These are phyloP conservation scores for Clarias fuscus DNA, from an alignment of 2,797 vertebrate species.

Conservation along the genomic window DNA sequence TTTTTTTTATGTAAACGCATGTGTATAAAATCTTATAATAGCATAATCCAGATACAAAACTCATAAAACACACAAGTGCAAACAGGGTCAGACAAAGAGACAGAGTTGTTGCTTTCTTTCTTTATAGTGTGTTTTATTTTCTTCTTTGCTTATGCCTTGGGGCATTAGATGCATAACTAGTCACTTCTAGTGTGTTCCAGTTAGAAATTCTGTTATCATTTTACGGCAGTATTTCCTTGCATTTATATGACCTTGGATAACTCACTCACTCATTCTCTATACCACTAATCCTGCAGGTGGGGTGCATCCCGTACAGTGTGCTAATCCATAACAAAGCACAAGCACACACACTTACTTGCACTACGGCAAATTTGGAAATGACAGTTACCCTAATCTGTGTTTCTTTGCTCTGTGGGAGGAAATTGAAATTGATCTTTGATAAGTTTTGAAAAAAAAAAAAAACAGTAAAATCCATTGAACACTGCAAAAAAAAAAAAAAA, in stretches of 20 bases:
- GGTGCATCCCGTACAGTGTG: too few species aligned
- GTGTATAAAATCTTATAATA: slow-evolving; percentile 7
- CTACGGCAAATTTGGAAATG: too few species aligned
- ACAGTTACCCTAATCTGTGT: too few species aligned
- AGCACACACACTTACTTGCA: too few species aligned
- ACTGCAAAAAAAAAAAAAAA: too few species aligned
- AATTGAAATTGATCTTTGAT: background rate
- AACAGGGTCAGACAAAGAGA: slow-evolving; percentile 2
- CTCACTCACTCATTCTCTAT: too few species aligned
- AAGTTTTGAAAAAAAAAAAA: background rate
- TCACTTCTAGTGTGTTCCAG: background rate
- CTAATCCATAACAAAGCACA: too few species aligned
- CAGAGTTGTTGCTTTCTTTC: background rate
- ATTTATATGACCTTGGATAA: background rate
- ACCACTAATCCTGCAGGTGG: too few species aligned
- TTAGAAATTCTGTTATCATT: background rate
- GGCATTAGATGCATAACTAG: background rate
- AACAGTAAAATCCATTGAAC: background rate
- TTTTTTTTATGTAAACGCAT: background rate
- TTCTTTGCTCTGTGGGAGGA: too few species aligned
- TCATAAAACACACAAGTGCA: background rate
- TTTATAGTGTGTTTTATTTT: slow-evolving; percentile 2
- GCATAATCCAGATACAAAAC: background rate
- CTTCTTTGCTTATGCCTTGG: slow-evolving; percentile 8
- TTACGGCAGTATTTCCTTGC: background rate